Percentiles rank a stretch among this genome's conserved stretches.
These are phyloP conservation scores for Drosophila parvula DNA, from an alignment of 1,140 invertebrate species.

Conservation along the genomic window DNA sequence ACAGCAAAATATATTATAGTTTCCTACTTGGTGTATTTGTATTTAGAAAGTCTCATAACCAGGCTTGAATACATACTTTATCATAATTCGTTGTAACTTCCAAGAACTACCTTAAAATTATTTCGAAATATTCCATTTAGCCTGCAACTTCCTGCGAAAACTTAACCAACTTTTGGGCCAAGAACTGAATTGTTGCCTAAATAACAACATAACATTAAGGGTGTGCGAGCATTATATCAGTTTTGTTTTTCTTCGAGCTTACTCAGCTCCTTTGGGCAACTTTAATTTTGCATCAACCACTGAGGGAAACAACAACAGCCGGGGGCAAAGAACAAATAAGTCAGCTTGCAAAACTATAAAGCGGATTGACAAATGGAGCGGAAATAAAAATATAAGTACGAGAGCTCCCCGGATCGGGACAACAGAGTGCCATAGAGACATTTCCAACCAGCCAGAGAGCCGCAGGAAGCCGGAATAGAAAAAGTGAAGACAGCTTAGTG, in stretches of 20 bases:
- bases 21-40: too few relatives aligned
- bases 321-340: conserved; percentile 30
- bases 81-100: neutral
- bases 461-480: conserved; percentile 4
- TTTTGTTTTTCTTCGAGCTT: conserved; percentile 3
- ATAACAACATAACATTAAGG: neutral
- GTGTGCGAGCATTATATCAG: neutral
- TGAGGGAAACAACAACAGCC: conserved; percentile 21
- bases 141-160: neutral
- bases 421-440: conserved; percentile 18
- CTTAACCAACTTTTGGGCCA: neutral
- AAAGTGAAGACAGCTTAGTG: conserved; percentile 49
- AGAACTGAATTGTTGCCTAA: neutral
- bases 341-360: conserved; percentile 53
- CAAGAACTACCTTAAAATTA: neutral
- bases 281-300: conserved; percentile 28
- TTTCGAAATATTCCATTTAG: too few relatives aligned
- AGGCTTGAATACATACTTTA: too few relatives aligned
- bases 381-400: conserved; percentile 60
- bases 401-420: conserved; percentile 19
- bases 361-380: conserved; percentile 70
- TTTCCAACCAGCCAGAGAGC: conserved; percentile 1
- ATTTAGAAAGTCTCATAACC: too few relatives aligned
- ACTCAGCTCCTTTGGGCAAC: neutral
- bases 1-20: too few relatives aligned